A percentile compares a stretch with the other conserved stretches of the same genome.
phyloP scores from a whole-genome alignment of 2,888 invertebrate species.

The Cryptocephalus primarius region DNA sequence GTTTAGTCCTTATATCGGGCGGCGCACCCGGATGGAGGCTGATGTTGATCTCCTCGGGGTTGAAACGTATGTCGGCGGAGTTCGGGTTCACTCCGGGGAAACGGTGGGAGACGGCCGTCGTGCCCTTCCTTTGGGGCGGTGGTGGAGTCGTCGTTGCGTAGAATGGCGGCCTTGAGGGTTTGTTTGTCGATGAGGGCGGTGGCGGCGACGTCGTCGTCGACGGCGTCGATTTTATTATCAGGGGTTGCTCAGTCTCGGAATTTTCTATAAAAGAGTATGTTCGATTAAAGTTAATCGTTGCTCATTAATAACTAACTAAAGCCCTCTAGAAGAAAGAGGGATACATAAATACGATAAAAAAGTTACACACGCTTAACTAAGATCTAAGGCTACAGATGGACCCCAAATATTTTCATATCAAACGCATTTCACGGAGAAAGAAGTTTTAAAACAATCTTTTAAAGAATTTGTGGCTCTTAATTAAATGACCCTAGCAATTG shows the following conservation, averaged over 20 bases:
- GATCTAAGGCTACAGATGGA: too few species aligned
- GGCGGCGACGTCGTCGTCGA: conserved; percentile 24
- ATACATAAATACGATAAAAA: too few species aligned
- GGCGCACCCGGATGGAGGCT: conserved; percentile 32
- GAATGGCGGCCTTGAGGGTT: conserved; percentile 10
- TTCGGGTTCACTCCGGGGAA: conserved; percentile 24
- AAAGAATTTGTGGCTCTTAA: too few species aligned
- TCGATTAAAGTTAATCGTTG: background rate
- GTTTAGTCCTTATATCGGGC: conserved; percentile 27
- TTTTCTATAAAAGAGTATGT: conserved; percentile 25
- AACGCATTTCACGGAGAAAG: too few species aligned
- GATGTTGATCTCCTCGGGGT: conserved; percentile 36
- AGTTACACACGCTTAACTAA: too few species aligned
- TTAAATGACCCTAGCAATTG: background rate
- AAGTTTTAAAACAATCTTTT: too few species aligned
- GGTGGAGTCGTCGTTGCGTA: background rate
- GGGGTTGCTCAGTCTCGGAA: conserved; percentile 31
- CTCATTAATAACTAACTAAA: background rate
- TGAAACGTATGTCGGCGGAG: conserved; percentile 33
- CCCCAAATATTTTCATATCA: too few species aligned
- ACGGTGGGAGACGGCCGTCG: conserved; percentile 19
- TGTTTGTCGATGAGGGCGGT: conserved; percentile 15
- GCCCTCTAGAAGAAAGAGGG: background rate
- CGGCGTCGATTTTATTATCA: conserved; percentile 26
- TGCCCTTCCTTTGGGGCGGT: background rate